Evolutionary conservation across 1,140 invertebrate species (phyloP).

Genomic region (Orchesella cincta): DNA sequence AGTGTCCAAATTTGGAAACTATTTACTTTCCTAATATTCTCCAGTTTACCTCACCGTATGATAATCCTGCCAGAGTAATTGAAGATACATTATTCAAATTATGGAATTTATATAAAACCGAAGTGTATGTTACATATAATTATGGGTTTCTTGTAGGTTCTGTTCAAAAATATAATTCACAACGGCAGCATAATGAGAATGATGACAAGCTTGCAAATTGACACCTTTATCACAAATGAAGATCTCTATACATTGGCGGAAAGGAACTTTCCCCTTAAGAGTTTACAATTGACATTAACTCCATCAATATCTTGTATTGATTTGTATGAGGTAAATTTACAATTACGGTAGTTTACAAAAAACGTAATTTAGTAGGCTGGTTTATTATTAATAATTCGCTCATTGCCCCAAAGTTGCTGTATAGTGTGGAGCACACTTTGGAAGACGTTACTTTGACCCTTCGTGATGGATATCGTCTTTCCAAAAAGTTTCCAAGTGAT

Average conservation of each 20-base stretch:
- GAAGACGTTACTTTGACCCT: constrained; percentile 33
- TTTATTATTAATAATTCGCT: too few relatives aligned
- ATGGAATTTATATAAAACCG: too few relatives aligned
- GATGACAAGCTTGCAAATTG: constrained; percentile 35
- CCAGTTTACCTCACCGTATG: constrained; percentile 41
- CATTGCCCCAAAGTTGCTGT: too few relatives aligned
- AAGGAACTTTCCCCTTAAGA: constrained; percentile 32
- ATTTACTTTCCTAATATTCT: constrained; percentile 41
- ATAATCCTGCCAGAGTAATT: constrained; percentile 41
- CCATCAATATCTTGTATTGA: constrained; percentile 26
- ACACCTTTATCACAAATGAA: constrained; percentile 36
- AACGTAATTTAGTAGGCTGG: too few relatives aligned
- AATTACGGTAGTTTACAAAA: too few relatives aligned
- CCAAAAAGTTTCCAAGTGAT: constrained; percentile 23
- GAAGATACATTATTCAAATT: too few relatives aligned
- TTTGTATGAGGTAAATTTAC: too few relatives aligned
- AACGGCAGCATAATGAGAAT: constrained; percentile 24
- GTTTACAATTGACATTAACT: constrained; percentile 38
- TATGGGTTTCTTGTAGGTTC: too few relatives aligned
- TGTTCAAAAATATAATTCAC: constrained; percentile 36
- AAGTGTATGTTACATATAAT: too few relatives aligned
- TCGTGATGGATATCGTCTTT: constrained; percentile 33
- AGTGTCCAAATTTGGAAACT: constrained; percentile 32
- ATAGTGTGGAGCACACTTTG: constrained; percentile 29
- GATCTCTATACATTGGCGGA: constrained; percentile 27